These are phyloP conservation scores for Pogonophryne albipinna DNA, from an alignment of 2,797 vertebrate genomes.

Conservation along the genomic window DNA sequence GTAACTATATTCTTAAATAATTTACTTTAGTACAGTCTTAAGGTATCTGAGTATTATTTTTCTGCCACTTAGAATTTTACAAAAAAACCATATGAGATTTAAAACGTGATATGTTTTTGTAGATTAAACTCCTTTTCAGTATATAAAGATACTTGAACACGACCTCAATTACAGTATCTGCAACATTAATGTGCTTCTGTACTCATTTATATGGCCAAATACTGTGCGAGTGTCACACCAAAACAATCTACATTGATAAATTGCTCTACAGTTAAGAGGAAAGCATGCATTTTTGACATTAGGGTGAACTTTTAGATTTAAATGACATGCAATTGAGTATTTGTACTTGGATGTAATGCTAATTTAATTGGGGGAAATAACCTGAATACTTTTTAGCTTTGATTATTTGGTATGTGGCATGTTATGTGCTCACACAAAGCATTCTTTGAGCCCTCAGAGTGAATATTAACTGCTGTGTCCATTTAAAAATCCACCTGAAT, in stretches of 20 bases:
- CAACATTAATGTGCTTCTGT: neutral
- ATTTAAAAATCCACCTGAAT: constrained; percentile 31
- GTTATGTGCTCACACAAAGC: constrained; percentile 7
- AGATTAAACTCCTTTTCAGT: neutral
- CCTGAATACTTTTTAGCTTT: neutral
- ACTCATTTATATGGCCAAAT: no score
- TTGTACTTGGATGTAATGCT: neutral
- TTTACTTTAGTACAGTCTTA: neutral
- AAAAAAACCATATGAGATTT: neutral
- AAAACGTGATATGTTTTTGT: neutral
- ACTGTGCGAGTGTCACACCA: no score
- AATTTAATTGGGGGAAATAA: neutral
- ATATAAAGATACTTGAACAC: neutral
- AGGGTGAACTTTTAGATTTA: neutral
- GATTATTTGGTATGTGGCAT: neutral
- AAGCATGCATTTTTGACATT: no score
- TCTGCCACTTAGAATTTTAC: neutral
- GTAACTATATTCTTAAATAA: no score
- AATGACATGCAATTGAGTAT: neutral
- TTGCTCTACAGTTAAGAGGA: no score
- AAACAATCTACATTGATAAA: no score
- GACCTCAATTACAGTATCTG: neutral
- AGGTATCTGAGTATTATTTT: neutral
- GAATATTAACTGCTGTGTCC: constrained; percentile 36
- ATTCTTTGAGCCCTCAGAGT: constrained; percentile 14